phyloP scores from a whole-genome alignment of 1,140 invertebrate genomes.

The Caligus rogercresseyi region DNA sequence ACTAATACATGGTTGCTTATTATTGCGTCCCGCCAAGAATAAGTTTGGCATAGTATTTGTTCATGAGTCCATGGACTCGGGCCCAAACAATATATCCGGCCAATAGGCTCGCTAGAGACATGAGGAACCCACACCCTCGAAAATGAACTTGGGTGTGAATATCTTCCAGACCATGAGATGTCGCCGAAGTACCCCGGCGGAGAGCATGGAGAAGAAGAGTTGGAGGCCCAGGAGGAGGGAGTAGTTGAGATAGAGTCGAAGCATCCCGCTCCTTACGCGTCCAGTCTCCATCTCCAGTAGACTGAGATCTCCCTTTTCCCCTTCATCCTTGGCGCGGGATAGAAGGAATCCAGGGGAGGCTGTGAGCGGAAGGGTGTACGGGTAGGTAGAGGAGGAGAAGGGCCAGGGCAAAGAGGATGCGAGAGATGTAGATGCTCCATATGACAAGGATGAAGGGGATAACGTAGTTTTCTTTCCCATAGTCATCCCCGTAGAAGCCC shows the following conservation, averaged over 20 bases:
- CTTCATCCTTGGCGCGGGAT: constrained; percentile 23
- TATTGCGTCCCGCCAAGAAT: background rate
- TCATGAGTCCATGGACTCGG: constrained; percentile 22
- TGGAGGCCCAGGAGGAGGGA: constrained; percentile 30
- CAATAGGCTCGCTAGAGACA: constrained; percentile 31
- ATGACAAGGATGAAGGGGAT: constrained; percentile 30
- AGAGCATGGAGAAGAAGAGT: constrained; percentile 60
- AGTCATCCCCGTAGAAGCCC: constrained; percentile 36
- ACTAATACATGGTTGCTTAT: background rate
- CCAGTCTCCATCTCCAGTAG: constrained; percentile 43
- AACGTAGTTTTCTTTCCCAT: constrained; percentile 24
- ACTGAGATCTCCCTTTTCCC: constrained; percentile 43
- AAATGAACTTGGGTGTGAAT: constrained; percentile 83
- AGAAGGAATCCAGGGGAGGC: no score
- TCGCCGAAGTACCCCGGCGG: constrained; percentile 66
- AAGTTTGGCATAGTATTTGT: background rate
- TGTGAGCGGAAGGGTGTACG: constrained; percentile 25
- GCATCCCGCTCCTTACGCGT: background rate
- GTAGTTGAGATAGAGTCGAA: constrained; percentile 21
- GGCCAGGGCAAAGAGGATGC: constrained; percentile 38
- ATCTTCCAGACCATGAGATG: constrained; percentile 97
- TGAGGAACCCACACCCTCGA: constrained; percentile 54
- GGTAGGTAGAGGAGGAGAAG: constrained; percentile 52
- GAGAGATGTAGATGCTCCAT: constrained; percentile 33
- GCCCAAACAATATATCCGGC: constrained; percentile 27